Evolutionary conservation across 1,140 invertebrate species (phyloP), one percentile per base, ranked within the genome.

Genomic region (Diorhabda carinulata): DNA sequence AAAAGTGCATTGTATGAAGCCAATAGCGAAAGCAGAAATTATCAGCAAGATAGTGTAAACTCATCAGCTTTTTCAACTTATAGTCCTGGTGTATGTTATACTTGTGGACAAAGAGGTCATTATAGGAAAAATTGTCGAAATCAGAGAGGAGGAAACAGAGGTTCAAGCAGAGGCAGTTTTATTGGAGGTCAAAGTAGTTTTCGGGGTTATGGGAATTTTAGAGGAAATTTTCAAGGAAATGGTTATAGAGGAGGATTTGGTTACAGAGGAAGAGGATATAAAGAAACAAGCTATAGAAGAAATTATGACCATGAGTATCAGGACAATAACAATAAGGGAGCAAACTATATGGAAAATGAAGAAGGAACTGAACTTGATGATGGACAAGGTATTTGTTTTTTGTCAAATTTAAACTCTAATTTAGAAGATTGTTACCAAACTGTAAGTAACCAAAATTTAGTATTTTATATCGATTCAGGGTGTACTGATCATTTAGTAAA

Each of bases 351-450:
- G 60, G 42, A 61, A 42, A 9, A 41, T 7, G 45, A 52, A 6
- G 2, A 61, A 64, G 44, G 45, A 44, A 56, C 1, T 6, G 43
- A 68, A 61, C 8, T 47, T 52, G 8, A 52, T 25, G 43, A 47
- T 42, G 25, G 42, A 41, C 25, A 43, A 52, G 60, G 66, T 56
- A 56, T 61, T 44, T 61, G 66, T 52, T 68, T 62, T 61, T 60
- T 60, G 41, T 5, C 57, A 52, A 52, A 52, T 52, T 5, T 52
- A 52, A 52, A 52, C 5, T 52, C 45, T 3, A 3, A 61, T 61
- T 3, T 6, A n/a, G 3, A 9, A 40, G 10, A 61, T 3, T 40
- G 10, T 25, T n/a, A 59, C 25, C 10, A 68, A 3, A 10, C 8
- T 47, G 40, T 10, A 8, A 41, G 2, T 56, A 56, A 64, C 25